These are phyloP conservation scores for Mus musculus DNA, from an alignment of 2,113 vertebrate genomes.

Conservation along the genomic window GRCm39 chr3:140703501-140704000, in stretches of 20 bases:
- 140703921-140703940: background rate
- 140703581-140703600: background rate
- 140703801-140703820: conserved; percentile 14
- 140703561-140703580: conserved; percentile 2
- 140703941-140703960: background rate
- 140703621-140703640: background rate
- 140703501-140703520: background rate
- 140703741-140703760: background rate
- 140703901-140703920: background rate
- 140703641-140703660: background rate
- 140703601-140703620: background rate
- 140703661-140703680: background rate
- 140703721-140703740: background rate
- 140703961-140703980: background rate
- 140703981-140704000: background rate
- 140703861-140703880: background rate
- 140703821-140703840: background rate
- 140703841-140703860: background rate
- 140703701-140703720: background rate
- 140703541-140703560: background rate
- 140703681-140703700: background rate
- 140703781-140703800: background rate
- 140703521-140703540: background rate
- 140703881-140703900: conserved; percentile 50
- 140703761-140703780: background rate